Evolutionary conservation across 2,888 invertebrate species (phyloP).

Genomic region (Proisotoma minuta): DNA sequence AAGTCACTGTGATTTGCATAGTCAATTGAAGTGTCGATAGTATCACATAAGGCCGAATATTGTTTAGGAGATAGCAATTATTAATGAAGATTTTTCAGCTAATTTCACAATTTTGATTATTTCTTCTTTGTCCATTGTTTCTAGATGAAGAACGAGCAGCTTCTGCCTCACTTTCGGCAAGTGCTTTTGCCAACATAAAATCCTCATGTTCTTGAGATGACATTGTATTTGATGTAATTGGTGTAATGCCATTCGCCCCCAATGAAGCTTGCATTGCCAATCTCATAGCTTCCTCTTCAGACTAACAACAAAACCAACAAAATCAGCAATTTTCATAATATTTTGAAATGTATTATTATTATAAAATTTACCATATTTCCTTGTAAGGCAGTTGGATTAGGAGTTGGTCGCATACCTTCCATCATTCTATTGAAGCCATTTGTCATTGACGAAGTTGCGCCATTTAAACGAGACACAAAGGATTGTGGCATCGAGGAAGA

Average conservation of each 20-base stretch:
- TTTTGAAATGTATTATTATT: background rate
- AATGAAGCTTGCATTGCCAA: slow-evolving; percentile 74
- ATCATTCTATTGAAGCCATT: slow-evolving; percentile 1
- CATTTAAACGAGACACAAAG: background rate
- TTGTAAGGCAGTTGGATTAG: slow-evolving; percentile 60
- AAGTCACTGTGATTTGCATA: no score
- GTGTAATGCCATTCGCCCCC: slow-evolving; percentile 20
- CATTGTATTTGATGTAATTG: background rate
- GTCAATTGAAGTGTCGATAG: no score
- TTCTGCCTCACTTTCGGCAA: slow-evolving; percentile 49
- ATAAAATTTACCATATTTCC: slow-evolving; percentile 60
- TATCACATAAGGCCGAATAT: no score
- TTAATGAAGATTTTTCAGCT: slow-evolving; percentile 12
- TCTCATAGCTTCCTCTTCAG: slow-evolving; percentile 87
- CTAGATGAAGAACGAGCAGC: slow-evolving; percentile 13
- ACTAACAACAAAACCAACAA: slow-evolving; percentile 51
- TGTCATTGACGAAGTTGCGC: slow-evolving; percentile 1
- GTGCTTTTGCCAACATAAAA: slow-evolving; percentile 54
- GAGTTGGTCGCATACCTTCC: slow-evolving; percentile 37
- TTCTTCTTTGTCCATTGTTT: slow-evolving; percentile 7
- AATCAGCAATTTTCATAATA: background rate
- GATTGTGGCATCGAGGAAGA: background rate
- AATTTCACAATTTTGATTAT: slow-evolving; percentile 27
- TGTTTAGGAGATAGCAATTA: background rate
- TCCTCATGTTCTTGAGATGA: slow-evolving; percentile 48